Evolutionary conservation across 2,888 invertebrate genomes (phyloP).

Genomic region (Ormyrus nitidulus): DNA sequence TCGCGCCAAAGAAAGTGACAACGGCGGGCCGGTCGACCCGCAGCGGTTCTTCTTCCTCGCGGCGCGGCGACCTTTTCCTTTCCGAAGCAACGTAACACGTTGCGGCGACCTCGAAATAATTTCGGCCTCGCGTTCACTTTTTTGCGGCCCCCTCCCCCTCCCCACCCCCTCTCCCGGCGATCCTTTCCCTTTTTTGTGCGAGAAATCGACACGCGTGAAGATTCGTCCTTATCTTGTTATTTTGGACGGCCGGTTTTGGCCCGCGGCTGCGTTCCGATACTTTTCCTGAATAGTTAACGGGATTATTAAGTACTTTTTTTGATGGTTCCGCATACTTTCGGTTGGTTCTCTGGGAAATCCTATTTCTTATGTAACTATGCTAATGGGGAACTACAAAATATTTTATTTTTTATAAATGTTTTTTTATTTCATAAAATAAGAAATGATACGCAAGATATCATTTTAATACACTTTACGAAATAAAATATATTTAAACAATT

Average conservation of each 20-base stretch:
- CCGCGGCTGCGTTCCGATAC: no score
- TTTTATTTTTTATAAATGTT: no score
- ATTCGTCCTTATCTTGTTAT: neutral
- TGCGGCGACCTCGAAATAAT: slow-evolving; percentile 63
- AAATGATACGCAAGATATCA: no score
- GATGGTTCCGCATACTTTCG: no score
- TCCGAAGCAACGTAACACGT: slow-evolving; percentile 11
- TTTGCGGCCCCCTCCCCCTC: neutral
- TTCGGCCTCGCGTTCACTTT: slow-evolving; percentile 33
- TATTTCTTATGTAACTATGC: no score
- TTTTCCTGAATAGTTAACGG: no score
- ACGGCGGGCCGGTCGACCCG: slow-evolving; percentile 55
- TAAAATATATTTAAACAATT: no score
- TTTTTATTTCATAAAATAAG: no score
- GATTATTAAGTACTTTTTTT: no score
- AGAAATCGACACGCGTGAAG: neutral
- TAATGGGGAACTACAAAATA: no score
- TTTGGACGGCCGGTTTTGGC: neutral
- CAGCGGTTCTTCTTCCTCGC: slow-evolving; percentile 63
- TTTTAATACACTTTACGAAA: no score
- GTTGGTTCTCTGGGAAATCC: no score
- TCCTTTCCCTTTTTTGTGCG: neutral
- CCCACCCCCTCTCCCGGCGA: slow-evolving; percentile 7
- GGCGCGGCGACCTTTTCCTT: slow-evolving; percentile 51
- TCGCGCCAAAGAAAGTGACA: slow-evolving; percentile 68